Evolutionary conservation across 2,888 invertebrate genomes (phyloP).

Genomic region (Caradrina clavipalpis): DNA sequence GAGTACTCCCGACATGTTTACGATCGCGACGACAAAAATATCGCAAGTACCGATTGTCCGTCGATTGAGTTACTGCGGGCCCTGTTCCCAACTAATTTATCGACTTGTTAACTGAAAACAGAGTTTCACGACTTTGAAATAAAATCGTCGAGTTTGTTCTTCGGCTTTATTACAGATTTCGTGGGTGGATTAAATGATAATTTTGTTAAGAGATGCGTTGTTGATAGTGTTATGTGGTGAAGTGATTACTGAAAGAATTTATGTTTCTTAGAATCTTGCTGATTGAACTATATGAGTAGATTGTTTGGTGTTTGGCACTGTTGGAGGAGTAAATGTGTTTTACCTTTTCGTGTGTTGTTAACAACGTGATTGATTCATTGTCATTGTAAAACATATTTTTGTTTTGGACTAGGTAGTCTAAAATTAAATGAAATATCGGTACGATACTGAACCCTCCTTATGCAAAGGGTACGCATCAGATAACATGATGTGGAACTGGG

Average conservation of each 20-base stretch:
- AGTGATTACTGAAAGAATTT: slow-evolving; percentile 34
- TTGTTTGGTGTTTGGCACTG: slow-evolving; percentile 8
- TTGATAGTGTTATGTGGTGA: slow-evolving; percentile 41
- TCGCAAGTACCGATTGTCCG: slow-evolving; percentile 76
- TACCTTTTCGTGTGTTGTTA: background rate
- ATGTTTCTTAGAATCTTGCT: slow-evolving; percentile 13
- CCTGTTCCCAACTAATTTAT: slow-evolving; percentile 80
- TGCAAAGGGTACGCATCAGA: no score
- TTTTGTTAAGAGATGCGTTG: slow-evolving; percentile 30
- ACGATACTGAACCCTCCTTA: no score
- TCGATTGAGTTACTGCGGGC: slow-evolving; percentile 81
- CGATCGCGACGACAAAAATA: slow-evolving; percentile 85
- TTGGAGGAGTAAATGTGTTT: slow-evolving; percentile 10
- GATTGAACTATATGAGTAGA: background rate
- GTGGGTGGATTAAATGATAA: slow-evolving; percentile 46
- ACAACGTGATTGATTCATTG: background rate
- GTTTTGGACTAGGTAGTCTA: no score
- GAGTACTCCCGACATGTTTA: slow-evolving; percentile 79
- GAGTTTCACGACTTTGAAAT: slow-evolving; percentile 48
- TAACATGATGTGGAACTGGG: no score
- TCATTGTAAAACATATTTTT: background rate
- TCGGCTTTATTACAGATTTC: slow-evolving; percentile 48
- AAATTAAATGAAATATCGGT: no score
- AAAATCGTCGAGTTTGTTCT: slow-evolving; percentile 59
- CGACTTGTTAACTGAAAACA: slow-evolving; percentile 72